Base-by-base conservation (phyloP, 2,888 invertebrate genomes). In the Eucera pruinosa region DNA sequence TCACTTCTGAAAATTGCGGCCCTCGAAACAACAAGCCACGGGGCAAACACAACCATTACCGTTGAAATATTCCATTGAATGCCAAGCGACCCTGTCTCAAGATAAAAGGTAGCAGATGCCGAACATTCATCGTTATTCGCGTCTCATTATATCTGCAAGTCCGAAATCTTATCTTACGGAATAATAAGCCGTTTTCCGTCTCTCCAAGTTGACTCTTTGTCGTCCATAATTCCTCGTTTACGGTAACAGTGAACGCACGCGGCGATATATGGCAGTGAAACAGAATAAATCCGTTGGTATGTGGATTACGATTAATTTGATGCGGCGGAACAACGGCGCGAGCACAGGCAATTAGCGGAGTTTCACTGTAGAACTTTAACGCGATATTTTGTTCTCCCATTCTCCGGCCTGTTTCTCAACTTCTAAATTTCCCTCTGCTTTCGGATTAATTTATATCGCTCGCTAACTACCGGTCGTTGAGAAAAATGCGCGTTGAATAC, bases 291-390 rank as follows among this genome's bases (percentile, higher is more conserved):
- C 25, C 25, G 66, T 36, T 47, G 55, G 50, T 72, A 15, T 20
- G 36, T 58, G 69, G 58, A 69, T 61, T 18, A 30, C 50, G 79
- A 83, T 84, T 83, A 84, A 80, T 83, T 64, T 60, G 69, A 84
- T 65, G 74, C 41, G 64, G 57, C 66, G 41, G 61, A 61, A 61
- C 30, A 45, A 52, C 65, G 55, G 64, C 58, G 54, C 58, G 72
- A 70, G 61, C 68, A 65, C 55, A 52, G 73, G 81, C 74, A 84
- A 85, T 84, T 81, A 85, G 83, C 23, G 62, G 54, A 41, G 60
- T 58, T 50, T 45, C 58, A 54, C 9, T 20, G 54, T 70, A 39
- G 57, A 25, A 70, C 27, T 67, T 68, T 50, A 50, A 25, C 64
- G 27, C n/a, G 20, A 25, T 25, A 41, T 73, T 72, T 68, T 71